Evolutionary conservation across 2,888 invertebrate species (phyloP).

Genomic region (Drosophila aldrichi): DNA sequence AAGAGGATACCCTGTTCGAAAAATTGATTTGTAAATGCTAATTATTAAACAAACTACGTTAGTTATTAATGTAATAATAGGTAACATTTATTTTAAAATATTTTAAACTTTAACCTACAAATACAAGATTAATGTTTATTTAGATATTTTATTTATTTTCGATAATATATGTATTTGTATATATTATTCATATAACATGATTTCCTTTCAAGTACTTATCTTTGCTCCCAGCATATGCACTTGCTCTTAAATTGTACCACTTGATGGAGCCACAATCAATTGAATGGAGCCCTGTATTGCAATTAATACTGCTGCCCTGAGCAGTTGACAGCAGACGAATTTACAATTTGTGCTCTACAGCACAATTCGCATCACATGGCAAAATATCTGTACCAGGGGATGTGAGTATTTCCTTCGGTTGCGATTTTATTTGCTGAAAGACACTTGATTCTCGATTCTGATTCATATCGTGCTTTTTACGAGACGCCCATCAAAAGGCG

Average conservation of each 20-base stretch:
- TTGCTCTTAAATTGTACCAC: too few species aligned
- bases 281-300: constrained; percentile 48
- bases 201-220: background rate
- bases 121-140: too few species aligned
- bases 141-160: background rate
- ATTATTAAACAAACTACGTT: background rate
- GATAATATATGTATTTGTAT: too few species aligned
- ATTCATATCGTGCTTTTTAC: constrained; percentile 54
- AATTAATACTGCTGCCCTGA: constrained; percentile 32
- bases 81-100: background rate
- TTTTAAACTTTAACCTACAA: too few species aligned
- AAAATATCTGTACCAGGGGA: constrained; percentile 13
- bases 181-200: too few species aligned
- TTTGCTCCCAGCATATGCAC: background rate
- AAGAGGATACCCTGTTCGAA: constrained; percentile 7
- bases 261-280: constrained; percentile 25
- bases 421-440: constrained; percentile 40
- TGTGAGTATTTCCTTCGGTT: constrained; percentile 22
- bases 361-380: constrained; percentile 30
- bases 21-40: background rate
- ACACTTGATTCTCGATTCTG: constrained; percentile 30
- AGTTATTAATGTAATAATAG: background rate
- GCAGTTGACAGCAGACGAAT: background rate
- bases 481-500: constrained; percentile 63
- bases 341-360: constrained; percentile 56